A percentile compares a stretch with the other conserved stretches of the same genome.
Conservation (phyloP, 2,797 vertebrate genomes). For the Hippocampus kuda region DNA sequence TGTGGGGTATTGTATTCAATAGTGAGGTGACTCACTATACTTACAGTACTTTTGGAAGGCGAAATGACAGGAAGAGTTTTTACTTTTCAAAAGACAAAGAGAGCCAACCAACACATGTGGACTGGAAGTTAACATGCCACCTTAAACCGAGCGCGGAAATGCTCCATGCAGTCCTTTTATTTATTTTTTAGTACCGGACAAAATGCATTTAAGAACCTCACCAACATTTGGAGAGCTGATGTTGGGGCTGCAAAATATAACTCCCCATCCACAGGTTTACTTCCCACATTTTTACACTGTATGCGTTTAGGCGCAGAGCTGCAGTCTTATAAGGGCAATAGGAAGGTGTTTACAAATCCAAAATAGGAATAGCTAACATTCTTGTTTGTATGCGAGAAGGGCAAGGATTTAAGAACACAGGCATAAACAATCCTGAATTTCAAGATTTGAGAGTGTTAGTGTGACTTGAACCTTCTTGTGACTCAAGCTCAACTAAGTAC, state of each 20-base stretch:
- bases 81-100: background rate
- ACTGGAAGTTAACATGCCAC: background rate
- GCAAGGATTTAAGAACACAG: background rate
- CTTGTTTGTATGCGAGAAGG: background rate
- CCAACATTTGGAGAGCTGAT: background rate
- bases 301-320: background rate
- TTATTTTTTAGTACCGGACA: background rate
- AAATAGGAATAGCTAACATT: background rate
- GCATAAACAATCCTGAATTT: background rate
- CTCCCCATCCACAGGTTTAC: background rate
- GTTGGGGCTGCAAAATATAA: background rate
- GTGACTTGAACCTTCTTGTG: no score
- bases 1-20: background rate
- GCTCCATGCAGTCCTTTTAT: background rate
- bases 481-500: no score
- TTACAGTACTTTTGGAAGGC: no score
- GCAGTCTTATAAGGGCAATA: background rate
- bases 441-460: background rate
- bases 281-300: background rate
- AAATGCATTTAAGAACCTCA: conserved; percentile 5
- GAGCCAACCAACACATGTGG: background rate
- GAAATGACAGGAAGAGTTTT: background rate
- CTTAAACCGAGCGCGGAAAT: background rate
- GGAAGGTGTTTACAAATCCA: background rate
- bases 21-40: no score